Evolutionary conservation across 1,140 invertebrate species (phyloP).

Genomic region (Reticulitermes speratus): DNA sequence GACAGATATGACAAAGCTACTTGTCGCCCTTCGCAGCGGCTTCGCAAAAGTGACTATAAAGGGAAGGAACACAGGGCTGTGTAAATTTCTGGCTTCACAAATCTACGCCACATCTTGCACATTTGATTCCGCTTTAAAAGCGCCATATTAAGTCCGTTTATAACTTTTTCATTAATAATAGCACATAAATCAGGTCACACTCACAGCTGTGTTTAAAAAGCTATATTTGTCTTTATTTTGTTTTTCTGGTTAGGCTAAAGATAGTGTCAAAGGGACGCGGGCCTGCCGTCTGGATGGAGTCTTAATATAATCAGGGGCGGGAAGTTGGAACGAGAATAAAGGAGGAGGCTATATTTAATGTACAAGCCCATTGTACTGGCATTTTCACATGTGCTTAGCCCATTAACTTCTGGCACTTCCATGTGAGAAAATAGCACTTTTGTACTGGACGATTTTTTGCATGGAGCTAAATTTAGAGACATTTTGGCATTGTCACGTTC

Average conservation of each 20-base stretch:
- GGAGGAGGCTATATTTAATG: neutral
- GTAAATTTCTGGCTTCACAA: no score
- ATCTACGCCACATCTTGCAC: no score
- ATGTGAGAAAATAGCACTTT: neutral
- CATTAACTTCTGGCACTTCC: neutral
- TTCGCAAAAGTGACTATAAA: no score
- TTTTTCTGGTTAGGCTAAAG: neutral
- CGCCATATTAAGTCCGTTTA: neutral
- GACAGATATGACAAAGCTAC: no score
- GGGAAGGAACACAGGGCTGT: no score
- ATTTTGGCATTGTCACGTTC: neutral
- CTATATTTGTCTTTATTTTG: neutral
- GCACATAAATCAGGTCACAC: neutral
- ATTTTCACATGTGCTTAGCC: neutral
- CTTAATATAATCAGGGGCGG: neutral
- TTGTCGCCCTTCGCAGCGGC: no score
- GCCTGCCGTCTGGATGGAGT: neutral
- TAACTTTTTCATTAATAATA: neutral
- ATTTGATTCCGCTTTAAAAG: no score
- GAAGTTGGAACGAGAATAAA: neutral
- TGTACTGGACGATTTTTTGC: neutral
- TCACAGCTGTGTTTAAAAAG: neutral
- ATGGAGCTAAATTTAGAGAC: neutral
- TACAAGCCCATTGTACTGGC: neutral
- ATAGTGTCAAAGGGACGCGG: neutral